Evolutionary conservation across 2,888 invertebrate genomes (phyloP), one percentile per base, ranked within the genome.

Genomic region (Athalia rosae): DNA sequence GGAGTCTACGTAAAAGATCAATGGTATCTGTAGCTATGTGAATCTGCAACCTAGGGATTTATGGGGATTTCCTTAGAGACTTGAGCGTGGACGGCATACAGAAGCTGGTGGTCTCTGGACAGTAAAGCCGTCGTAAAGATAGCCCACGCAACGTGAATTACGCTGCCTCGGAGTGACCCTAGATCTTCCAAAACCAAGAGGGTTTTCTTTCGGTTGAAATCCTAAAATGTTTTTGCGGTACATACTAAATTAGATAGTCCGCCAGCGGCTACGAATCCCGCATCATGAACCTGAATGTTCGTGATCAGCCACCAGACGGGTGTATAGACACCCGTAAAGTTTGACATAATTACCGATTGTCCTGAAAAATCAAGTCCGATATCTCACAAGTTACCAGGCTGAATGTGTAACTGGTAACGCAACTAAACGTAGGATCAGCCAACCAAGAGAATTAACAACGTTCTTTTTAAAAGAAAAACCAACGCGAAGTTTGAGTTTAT

Each of bases 231-330:
- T 64, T 45, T 47, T 28, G 28, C 2, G 28, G 64, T 15, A 64
- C 13, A 47, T 64, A 47, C 47, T 64, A 47, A 64, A 47, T 64
- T n/a, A 64, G 64, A 64, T 64, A 64, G n/a, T 47, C 47, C 64
- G 7, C 64, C 45, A 64, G 64, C 47, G 45, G 47, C 64, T 28
- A 28, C 28, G 28, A 28, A 28, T 28, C 28, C 28, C 28, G 28
- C 28, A 28, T 28, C n/a, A n/a, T n/a, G n/a, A n/a, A n/a, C 28
- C 28, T 28, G 28, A 1, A n/a, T n/a, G n/a, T n/a, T n/a, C n/a
- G n/a, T n/a, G n/a, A n/a, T n/a, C n/a, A n/a, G n/a, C n/a, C n/a
- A n/a, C n/a, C n/a, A n/a, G n/a, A n/a, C n/a, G n/a, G n/a, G n/a
- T n/a, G n/a, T n/a, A n/a, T n/a, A n/a, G n/a, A n/a, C n/a, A n/a